phyloP scores from a whole-genome alignment of 2,888 invertebrate genomes.

The Cacoxenus indagator region DNA sequence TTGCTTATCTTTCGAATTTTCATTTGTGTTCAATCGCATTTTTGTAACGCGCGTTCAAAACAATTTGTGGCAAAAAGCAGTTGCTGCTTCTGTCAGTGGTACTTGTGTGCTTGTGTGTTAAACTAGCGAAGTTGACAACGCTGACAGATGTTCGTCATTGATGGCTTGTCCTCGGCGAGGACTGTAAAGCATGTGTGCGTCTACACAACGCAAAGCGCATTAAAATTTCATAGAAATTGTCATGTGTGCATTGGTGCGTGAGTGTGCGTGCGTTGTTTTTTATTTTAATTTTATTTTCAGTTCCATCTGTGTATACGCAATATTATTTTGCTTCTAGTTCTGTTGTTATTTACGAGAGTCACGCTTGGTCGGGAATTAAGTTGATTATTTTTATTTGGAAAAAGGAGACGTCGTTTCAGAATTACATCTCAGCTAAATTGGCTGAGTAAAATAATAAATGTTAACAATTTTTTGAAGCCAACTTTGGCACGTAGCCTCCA shows the following conservation, averaged over 20 bases:
- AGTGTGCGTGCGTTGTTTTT: not conserved
- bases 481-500: too few species aligned
- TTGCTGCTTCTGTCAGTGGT: not conserved
- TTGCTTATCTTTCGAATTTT: not conserved
- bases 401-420: too few species aligned
- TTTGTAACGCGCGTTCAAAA: not conserved
- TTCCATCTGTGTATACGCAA: not conserved
- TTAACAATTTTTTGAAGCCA: too few species aligned
- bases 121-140: not conserved
- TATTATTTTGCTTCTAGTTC: not conserved
- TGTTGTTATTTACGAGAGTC: not conserved
- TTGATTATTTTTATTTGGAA: not conserved
- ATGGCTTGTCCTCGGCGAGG: not conserved
- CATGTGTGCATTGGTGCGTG: not conserved
- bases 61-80: not conserved
- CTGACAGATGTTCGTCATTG: not conserved
- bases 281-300: not conserved
- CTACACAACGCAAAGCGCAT: not conserved
- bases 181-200: not conserved
- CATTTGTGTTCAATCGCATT: not conserved
- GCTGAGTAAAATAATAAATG: too few species aligned
- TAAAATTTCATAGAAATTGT: slow-evolving; percentile 13
- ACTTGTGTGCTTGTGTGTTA: not conserved
- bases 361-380: not conserved
- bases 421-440: too few species aligned